Evolutionary conservation across 2,113 vertebrate genomes (phyloP).

Genomic region (Phalacrocorax brasilianus): DNA sequence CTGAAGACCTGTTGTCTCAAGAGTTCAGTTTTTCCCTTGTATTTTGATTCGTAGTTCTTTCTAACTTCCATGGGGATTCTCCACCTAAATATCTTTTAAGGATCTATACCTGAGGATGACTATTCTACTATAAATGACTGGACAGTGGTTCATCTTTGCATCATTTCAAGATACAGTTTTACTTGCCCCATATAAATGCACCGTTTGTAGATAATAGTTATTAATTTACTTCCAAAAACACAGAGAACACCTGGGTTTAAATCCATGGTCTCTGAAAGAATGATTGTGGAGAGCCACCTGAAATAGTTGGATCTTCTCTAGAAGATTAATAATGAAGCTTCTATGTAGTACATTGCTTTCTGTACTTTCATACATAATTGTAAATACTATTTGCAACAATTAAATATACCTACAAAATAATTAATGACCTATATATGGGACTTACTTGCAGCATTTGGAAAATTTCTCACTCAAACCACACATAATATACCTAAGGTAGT

Average conservation of each 20-base stretch:
- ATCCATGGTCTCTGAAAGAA: neutral
- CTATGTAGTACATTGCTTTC: neutral
- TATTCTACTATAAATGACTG: neutral
- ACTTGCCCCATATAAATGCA: neutral
- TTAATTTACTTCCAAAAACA: neutral
- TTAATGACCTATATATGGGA: neutral
- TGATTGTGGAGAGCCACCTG: neutral
- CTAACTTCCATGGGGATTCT: neutral
- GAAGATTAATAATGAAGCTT: neutral
- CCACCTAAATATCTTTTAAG: neutral
- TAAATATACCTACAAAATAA: neutral
- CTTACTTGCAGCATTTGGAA: neutral
- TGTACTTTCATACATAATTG: neutral
- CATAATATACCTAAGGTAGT: neutral
- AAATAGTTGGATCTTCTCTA: neutral
- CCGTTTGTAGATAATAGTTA: neutral
- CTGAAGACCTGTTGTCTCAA: neutral
- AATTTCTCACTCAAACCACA: neutral
- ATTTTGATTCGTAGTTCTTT: neutral
- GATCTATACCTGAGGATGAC: neutral
- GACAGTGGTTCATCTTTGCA: neutral
- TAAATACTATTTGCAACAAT: neutral
- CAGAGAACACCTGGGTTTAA: neutral
- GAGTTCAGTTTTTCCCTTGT: neutral
- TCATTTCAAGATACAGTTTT: neutral